phyloP scores from a whole-genome alignment of 2,888 invertebrate species.

The Malthinus seriepunctatus region DNA sequence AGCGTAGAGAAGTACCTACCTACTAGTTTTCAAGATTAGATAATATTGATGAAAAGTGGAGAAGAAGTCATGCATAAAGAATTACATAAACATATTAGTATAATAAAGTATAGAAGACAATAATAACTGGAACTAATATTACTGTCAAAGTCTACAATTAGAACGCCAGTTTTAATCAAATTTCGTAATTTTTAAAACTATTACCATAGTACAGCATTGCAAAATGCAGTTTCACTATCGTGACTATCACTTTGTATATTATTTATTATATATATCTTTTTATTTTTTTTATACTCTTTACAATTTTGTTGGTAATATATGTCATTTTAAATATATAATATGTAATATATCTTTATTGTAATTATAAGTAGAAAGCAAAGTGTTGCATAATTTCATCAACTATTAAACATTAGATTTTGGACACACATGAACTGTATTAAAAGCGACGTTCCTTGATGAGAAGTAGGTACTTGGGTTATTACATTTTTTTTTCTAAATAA shows the following conservation, averaged over 20 bases:
- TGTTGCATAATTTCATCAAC: slow-evolving; percentile 13
- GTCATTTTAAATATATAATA: no score
- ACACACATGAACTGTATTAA: slow-evolving; percentile 15
- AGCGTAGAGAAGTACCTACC: no score
- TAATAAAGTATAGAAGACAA: slow-evolving; percentile 16
- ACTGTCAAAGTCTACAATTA: slow-evolving; percentile 19
- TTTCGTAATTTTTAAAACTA: slow-evolving; percentile 11
- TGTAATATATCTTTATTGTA: slow-evolving; percentile 4
- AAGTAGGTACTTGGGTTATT: slow-evolving; percentile 11
- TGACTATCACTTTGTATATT: not conserved
- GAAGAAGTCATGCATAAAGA: slow-evolving; percentile 20
- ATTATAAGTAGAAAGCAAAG: slow-evolving; percentile 21
- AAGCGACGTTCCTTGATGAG: slow-evolving; percentile 12
- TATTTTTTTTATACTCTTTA: slow-evolving; percentile 14
- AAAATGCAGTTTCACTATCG: slow-evolving; percentile 8
- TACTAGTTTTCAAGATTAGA: no score
- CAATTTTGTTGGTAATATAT: slow-evolving; percentile 7
- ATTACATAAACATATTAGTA: slow-evolving; percentile 26
- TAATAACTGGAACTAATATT: slow-evolving; percentile 28
- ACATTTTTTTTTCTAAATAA: slow-evolving; percentile 6
- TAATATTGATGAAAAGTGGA: slow-evolving; percentile 16
- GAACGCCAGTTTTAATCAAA: slow-evolving; percentile 13
- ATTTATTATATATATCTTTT: not conserved
- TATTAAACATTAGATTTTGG: not conserved
- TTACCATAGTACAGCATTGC: slow-evolving; percentile 9